Base-by-base conservation (phyloP, 1,140 invertebrate species). In the Drosophila sp. region DNA sequence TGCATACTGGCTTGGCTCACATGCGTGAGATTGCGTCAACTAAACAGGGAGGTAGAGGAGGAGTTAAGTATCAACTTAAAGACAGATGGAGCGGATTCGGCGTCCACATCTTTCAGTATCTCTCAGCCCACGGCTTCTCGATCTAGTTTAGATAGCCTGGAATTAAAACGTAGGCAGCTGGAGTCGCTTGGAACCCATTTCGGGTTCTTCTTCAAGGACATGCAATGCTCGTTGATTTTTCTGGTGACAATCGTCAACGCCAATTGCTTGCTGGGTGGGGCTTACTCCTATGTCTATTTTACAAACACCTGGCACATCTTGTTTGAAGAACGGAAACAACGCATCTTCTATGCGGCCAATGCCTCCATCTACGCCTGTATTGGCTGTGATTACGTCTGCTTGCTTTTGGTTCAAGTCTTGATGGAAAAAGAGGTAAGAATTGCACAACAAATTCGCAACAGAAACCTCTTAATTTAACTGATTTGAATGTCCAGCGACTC, bases 321-420 rank as follows among this genome's bases (percentile, higher is more conserved):
- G 17, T 90, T 91, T 29, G 69, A 69, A 0, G 70, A 71, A 3
- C 74, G 76, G 23, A 70, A 71, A 38, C 70, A 57, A 7, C 63
- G 86, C 40, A 57, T 91, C 60, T 91, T 91, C 57, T 89, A 90
- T 62, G 90, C 90, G 1, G 71, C 65, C n/a, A 91, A 89, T 62
- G 60, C 58, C 0, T 77, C 54, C 17, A 91, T 91, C 44, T 91
- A 76, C 41, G 81, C 87, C 38, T 89, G 79, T 30, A 91, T 91
- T 23, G 63, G 66, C 3, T 79, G 79, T 35, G 90, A 91, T 61
- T 91, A 91, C 57, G 1, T 62, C 0, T 75, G 80, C 30, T 27
- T 91, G 1, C 62, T 87, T 27, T 3, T 70, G 6, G 57, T 76
- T 1, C 69, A 83, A 11, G 38, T 5, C 1, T 40, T 47, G 1